Evolutionary conservation across 53 echinoderm and acorn worm species (phyloP).

Genomic region (Mesocentrotus franciscanus): DNA sequence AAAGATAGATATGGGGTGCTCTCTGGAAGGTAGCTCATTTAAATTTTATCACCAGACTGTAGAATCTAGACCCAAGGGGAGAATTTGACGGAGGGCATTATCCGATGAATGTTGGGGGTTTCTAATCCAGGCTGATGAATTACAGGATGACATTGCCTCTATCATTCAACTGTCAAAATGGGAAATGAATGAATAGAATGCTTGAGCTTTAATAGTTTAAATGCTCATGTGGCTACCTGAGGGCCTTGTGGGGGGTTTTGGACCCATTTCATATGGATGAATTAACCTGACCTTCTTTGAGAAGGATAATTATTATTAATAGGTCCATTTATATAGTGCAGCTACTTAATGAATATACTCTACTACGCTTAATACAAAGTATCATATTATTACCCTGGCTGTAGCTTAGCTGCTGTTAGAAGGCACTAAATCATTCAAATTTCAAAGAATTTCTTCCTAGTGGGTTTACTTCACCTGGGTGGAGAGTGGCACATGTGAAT

Average conservation of each 20-base stretch:
- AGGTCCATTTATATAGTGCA: too few relatives aligned
- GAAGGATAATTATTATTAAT: too few relatives aligned
- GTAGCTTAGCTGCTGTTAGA: too few relatives aligned
- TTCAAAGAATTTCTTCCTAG: too few relatives aligned
- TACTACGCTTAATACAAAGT: too few relatives aligned
- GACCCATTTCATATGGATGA: neutral
- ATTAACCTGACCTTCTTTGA: neutral
- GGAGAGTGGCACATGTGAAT: too few relatives aligned
- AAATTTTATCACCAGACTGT: slow-evolving; percentile 14
- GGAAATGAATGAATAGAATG: neutral
- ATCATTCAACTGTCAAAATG: slow-evolving; percentile 43
- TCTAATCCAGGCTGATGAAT: slow-evolving; percentile 8
- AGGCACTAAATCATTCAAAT: too few relatives aligned
- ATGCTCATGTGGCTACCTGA: neutral
- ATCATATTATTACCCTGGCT: too few relatives aligned
- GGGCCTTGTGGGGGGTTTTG: slow-evolving; percentile 1
- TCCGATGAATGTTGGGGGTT: neutral
- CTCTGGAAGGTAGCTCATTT: neutral
- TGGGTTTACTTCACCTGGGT: too few relatives aligned
- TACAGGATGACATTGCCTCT: neutral
- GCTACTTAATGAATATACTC: too few relatives aligned
- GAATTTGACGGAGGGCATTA: slow-evolving; percentile 3
- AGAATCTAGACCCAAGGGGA: neutral
- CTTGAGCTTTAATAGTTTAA: neutral
- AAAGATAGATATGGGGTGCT: neutral